phyloP scores from a whole-genome alignment of 2,888 invertebrate species.

The Ferdinandea cuprea region DNA sequence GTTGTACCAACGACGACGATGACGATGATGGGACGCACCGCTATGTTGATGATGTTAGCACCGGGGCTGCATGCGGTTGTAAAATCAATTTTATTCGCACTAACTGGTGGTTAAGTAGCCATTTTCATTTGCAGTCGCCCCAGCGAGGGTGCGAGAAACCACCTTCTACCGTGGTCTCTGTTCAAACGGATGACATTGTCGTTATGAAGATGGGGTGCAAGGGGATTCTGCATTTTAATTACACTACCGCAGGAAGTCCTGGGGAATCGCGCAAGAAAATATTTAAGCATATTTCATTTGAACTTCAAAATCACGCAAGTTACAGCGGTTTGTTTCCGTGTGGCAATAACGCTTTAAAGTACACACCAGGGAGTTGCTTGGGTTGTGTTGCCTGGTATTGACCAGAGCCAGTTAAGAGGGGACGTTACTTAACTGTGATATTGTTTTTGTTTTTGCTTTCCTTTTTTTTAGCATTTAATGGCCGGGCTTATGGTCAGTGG shows the following conservation, averaged over 20 bases:
- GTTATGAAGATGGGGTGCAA: too few species aligned
- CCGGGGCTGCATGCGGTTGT: not conserved
- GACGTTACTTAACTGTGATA: conserved; percentile 26
- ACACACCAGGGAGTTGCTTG: not conserved
- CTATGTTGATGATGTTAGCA: not conserved
- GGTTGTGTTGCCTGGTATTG: not conserved
- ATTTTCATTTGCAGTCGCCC: conserved; percentile 26
- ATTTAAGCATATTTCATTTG: conserved; percentile 1
- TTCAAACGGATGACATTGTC: not conserved
- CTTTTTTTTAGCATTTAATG: conserved; percentile 23
- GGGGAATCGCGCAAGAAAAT: not conserved
- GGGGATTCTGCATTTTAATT: too few species aligned
- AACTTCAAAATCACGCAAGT: conserved; percentile 49
- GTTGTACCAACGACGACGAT: not conserved
- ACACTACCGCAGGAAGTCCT: too few species aligned
- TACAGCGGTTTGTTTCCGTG: conserved; percentile 13
- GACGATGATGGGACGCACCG: not conserved
- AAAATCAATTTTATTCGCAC: conserved; percentile 43
- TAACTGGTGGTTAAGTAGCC: conserved; percentile 51
- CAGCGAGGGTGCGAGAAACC: conserved; percentile 3
- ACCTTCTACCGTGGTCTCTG: not conserved
- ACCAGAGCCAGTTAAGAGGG: too few species aligned
- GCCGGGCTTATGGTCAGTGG: conserved; percentile 19
- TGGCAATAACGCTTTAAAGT: conserved; percentile 27
- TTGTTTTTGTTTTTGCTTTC: conserved; percentile 43